Evolutionary conservation across 2,888 invertebrate genomes (phyloP), one percentile per base, ranked within the genome.

Genomic region (Plusia festucae): DNA sequence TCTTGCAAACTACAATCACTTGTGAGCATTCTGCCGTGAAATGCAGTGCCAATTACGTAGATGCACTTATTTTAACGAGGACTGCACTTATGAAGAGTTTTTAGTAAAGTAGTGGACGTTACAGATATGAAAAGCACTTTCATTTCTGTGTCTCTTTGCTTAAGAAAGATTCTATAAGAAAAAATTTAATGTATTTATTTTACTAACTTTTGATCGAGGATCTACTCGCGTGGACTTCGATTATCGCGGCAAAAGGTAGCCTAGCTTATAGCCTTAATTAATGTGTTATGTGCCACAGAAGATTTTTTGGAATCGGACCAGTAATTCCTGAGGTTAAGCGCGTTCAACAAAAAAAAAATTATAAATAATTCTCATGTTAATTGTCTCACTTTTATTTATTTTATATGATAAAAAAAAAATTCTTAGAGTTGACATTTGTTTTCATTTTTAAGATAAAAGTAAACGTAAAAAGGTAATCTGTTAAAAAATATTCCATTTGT

Each of bases 11-110:
- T 70, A 74, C 70, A 77, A 80, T 79, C 67, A 69, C 24, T 69
- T 52, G 60, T 46, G 60, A 60, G 59, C 73, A 67, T 73, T 76
- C 63, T 62, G 53, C 68, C 16, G 63, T 74, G 66, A 82, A 82
- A 76, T 76, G 65, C 67, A 66, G 71, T 73, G 74, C 76, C 72
- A 81, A 79, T 82, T 82, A 84, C 67, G 57, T 32, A 58, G 67
- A 79, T 72, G 78, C 70, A 76, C 71, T 72, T 73, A 73, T 69
- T 72, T 70, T 70, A 72, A 76, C 55, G 64, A 82, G 68, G 34
- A 53, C 55, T 54, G 49, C 18, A 58, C 54, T 72, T 64, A 30
- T 46, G 18, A 44, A 66, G 54, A 9, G 16, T 44, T 70, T 68
- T 64, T 53, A 76, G 27, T 34, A 65, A 72, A 64, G 51, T 44